phyloP scores from a whole-genome alignment of 2,797 vertebrate species.

The Acipenser transmontanus region DNA sequence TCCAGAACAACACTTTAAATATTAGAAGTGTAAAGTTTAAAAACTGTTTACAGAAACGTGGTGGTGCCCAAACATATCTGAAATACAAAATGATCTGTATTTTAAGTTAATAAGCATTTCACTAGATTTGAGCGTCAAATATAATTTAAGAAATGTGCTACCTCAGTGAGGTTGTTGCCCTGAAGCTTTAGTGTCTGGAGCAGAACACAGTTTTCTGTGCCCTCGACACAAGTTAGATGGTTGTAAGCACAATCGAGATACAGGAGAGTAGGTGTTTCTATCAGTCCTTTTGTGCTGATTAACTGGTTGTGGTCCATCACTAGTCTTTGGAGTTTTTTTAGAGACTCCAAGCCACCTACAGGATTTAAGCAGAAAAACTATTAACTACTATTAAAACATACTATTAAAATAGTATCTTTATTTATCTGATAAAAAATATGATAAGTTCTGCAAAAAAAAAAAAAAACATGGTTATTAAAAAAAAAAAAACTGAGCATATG shows the following conservation, averaged over 20 bases:
- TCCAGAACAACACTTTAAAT: too few species aligned
- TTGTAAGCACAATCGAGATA: conserved; percentile 85
- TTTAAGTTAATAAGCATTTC: too few species aligned
- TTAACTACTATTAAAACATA: conserved; percentile 11
- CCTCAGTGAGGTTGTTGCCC: conserved; percentile 84
- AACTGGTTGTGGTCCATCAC: conserved; percentile 84
- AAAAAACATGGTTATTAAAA: too few species aligned
- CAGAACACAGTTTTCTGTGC: conserved; percentile 75
- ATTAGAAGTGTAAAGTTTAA: too few species aligned
- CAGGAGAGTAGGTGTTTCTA: conserved; percentile 62
- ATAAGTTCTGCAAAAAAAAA: conserved; percentile 20
- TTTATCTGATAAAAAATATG: conserved; percentile 19
- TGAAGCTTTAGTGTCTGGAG: conserved; percentile 77
- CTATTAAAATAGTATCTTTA: conserved; percentile 12
- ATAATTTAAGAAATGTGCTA: conserved; percentile 36
- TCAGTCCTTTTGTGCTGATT: conserved; percentile 79
- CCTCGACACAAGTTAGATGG: conserved; percentile 71
- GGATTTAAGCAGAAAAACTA: conserved; percentile 25
- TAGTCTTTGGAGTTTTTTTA: conserved; percentile 73
- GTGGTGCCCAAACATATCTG: too few species aligned
- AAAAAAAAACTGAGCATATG: too few species aligned
- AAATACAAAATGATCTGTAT: too few species aligned
- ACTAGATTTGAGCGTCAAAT: too few species aligned
- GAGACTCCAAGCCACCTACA: conserved; percentile 75
- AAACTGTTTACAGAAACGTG: too few species aligned